Base-by-base conservation (phyloP, 2,797 vertebrate species). In the Phataginus tricuspis region DNA sequence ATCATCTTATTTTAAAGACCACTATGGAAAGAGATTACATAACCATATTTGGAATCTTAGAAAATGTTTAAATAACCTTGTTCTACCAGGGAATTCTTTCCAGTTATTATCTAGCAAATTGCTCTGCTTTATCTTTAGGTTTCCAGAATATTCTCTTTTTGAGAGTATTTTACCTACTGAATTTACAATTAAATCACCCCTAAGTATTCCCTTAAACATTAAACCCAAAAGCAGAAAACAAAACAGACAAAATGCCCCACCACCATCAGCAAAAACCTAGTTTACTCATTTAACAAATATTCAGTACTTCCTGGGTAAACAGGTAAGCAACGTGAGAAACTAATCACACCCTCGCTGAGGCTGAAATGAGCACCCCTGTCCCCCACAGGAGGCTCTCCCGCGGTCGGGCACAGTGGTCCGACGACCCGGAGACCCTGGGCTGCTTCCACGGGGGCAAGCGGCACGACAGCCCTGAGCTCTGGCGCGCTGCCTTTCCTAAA, bases 121-220 rank as follows among this genome's bases (percentile, higher is more conserved):
- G 18, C 7, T 64, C 45, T 31, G 49, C 53, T 75, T 1, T 51
- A 86, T 75, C 31, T 90, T 87, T 55, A 82, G 21, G 15, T 78
- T 59, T 82, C 34, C 21, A 66, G n/a, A 91, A 93, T 27, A 92
- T 16, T 78, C 21, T 45, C 29, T 92, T 61, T 71, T 42, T 86
- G 19, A 93, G 27, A 95, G 51, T 37, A 86, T 80, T 89, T 90
- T 77, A 90, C 21, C 83, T 86, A 85, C 13, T 91, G 39, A 77
- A 72, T 92, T 95, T 88, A 45, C n/a, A 92, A 92, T 85, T 94
- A 78, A 96, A 83, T 84, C 57, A 87, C 12, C 14, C 23, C 10
- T 27, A 68, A 12, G 39, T 86, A 63, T 86, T 90, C 78, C 74
- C 42, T 78, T 86, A 92, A 29, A 95, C 15, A 68, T 78, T 84